A percentile compares a stretch with the other conserved stretches of the same genome.
These are phyloP conservation scores for Nebria ingens DNA, from an alignment of 1,140 invertebrate genomes.

Conservation along the genomic window DNA sequence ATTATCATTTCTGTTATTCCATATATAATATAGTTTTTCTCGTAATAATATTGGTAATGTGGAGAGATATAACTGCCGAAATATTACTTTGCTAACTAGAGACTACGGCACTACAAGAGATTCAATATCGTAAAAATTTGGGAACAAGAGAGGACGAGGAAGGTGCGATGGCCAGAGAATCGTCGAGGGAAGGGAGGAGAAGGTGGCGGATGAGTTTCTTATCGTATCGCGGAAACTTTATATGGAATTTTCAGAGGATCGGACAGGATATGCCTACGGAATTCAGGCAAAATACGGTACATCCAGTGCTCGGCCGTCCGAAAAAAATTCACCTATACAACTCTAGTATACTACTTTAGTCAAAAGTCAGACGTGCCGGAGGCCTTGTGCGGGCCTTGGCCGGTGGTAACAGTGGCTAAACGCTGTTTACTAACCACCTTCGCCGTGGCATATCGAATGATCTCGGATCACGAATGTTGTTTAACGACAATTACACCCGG, in stretches of 20 bases:
- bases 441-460: slow-evolving; percentile 1
- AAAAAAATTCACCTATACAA: too few species aligned
- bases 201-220: too few species aligned
- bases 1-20: neutral
- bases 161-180: too few species aligned
- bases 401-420: neutral
- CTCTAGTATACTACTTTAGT: neutral
- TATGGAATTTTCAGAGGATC: too few species aligned
- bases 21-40: neutral
- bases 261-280: too few species aligned
- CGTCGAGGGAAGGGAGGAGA: too few species aligned
- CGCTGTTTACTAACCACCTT: neutral
- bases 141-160: too few species aligned
- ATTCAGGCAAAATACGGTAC: too few species aligned
- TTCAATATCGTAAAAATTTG: neutral
- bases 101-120: neutral
- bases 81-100: neutral
- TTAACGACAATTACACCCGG: slow-evolving; percentile 82
- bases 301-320: too few species aligned
- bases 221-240: too few species aligned
- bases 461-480: slow-evolving; percentile 54
- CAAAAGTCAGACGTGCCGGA: neutral
- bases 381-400: neutral
- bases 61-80: neutral
- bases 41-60: neutral